phyloP scores from a whole-genome alignment of 2,888 invertebrate species.

The Choreutis nemorana region DNA sequence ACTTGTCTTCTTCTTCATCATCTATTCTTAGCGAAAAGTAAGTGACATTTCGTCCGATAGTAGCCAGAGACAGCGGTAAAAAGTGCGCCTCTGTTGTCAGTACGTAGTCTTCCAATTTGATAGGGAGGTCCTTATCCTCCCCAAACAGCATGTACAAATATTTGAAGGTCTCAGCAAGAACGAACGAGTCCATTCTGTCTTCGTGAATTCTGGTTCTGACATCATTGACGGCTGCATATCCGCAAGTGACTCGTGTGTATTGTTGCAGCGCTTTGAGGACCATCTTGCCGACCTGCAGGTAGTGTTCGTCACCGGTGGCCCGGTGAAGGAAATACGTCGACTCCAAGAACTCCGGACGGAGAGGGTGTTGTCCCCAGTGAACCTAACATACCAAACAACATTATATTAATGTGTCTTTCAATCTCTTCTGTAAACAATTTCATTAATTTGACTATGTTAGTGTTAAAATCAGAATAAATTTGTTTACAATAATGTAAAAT shows the following conservation, averaged over 20 bases:
- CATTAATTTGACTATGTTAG: neutral
- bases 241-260: slow-evolving; percentile 93
- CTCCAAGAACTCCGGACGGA: slow-evolving; percentile 97
- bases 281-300: slow-evolving; percentile 87
- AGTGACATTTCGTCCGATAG: slow-evolving; percentile 61
- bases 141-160: slow-evolving; percentile 95
- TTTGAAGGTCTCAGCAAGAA: slow-evolving; percentile 97
- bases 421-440: neutral
- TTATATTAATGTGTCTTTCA: too few species aligned
- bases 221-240: slow-evolving; percentile 97
- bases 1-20: slow-evolving; percentile 51
- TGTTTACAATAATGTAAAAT: too few species aligned
- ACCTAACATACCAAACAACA: slow-evolving; percentile 71
- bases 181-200: slow-evolving; percentile 98
- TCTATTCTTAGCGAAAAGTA: slow-evolving; percentile 52
- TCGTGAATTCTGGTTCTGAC: slow-evolving; percentile 90
- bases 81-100: slow-evolving; percentile 96
- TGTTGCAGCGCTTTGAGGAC: slow-evolving; percentile 89
- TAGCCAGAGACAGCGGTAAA: slow-evolving; percentile 84
- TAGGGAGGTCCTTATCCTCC: slow-evolving; percentile 79
- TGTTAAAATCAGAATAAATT: too few species aligned
- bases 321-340: slow-evolving; percentile 97
- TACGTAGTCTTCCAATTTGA: slow-evolving; percentile 86
- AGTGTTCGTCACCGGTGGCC: slow-evolving; percentile 96
- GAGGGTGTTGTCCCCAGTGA: slow-evolving; percentile 97